Percentiles rank a stretch among this genome's conserved stretches.
Conservation (phyloP, 2,888 invertebrate species). For the Metacarcinus magister region DNA sequence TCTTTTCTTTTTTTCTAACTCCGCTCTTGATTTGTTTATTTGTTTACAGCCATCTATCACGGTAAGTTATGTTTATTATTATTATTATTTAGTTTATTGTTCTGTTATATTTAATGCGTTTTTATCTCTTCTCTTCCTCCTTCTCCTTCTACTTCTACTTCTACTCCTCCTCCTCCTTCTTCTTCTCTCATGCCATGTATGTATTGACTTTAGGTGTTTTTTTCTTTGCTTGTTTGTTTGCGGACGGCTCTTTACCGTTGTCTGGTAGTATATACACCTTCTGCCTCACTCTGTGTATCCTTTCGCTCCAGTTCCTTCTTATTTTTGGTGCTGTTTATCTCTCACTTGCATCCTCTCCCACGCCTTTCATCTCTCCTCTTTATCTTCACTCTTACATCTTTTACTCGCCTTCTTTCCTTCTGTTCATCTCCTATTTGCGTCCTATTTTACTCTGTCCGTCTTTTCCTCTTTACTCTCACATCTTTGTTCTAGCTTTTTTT, state of each 20-base stretch:
- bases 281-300: neutral
- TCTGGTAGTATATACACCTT: neutral
- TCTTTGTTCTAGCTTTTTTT: neutral
- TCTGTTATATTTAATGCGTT: too few relatives aligned
- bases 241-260: neutral
- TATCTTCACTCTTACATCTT: neutral
- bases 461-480: neutral
- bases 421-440: neutral
- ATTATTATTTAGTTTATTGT: too few relatives aligned
- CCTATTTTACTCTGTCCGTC: neutral
- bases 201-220: neutral
- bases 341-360: neutral
- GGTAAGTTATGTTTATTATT: too few relatives aligned
- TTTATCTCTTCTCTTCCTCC: neutral
- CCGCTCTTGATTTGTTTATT: too few relatives aligned
- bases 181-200: neutral
- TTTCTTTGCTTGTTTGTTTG: slow-evolving; percentile 21
- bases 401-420: neutral
- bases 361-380: slow-evolving; percentile 13
- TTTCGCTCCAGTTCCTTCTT: slow-evolving; percentile 26
- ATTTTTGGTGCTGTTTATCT: neutral
- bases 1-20: neutral
- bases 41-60: too few relatives aligned
- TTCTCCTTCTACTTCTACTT: neutral
- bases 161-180: neutral